Conservation (phyloP, 2,888 invertebrate genomes). For the Caenorhabditis sp. region DNA sequence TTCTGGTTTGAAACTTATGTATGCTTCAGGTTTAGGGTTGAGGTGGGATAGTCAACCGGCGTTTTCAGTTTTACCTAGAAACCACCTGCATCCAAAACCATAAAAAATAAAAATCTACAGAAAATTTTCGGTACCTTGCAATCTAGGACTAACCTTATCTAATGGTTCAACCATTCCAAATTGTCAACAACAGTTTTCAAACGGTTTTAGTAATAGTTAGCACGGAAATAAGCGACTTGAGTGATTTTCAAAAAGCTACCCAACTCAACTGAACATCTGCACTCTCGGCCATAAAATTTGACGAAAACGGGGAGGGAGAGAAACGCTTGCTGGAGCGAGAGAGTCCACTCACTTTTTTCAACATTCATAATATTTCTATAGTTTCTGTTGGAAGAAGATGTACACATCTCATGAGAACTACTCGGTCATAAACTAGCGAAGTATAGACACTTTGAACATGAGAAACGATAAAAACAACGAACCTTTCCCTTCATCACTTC, state of each 20-base stretch:
- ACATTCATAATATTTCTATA: constrained; percentile 60
- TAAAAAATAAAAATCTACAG: too few relatives aligned
- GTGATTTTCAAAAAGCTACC: constrained; percentile 36
- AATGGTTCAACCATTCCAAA: constrained; percentile 4
- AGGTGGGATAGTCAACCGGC: too few relatives aligned
- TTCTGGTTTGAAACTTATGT: too few relatives aligned
- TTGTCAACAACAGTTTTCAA: constrained; percentile 17
- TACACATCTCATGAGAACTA: constrained; percentile 49
- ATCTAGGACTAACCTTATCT: constrained; percentile 23
- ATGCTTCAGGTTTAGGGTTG: too few relatives aligned
- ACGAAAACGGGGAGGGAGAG: constrained; percentile 39
- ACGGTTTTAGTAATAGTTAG: constrained; percentile 28
- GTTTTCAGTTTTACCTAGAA: too few relatives aligned
- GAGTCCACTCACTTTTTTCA: constrained; percentile 27
- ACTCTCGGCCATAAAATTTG: constrained; percentile 55
- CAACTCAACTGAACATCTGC: constrained; percentile 36
- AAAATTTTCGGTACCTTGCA: neutral
- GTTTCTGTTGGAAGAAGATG: constrained; percentile 25
- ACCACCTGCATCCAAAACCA: too few relatives aligned
- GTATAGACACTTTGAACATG: constrained; percentile 22
- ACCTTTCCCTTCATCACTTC: constrained; percentile 79
- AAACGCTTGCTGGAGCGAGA: constrained; percentile 9
- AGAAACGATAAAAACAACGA: constrained; percentile 25
- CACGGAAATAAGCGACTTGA: constrained; percentile 20
- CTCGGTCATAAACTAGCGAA: constrained; percentile 43